Evolutionary conservation across 2,888 invertebrate species (phyloP).

Genomic region (Nebria salina): DNA sequence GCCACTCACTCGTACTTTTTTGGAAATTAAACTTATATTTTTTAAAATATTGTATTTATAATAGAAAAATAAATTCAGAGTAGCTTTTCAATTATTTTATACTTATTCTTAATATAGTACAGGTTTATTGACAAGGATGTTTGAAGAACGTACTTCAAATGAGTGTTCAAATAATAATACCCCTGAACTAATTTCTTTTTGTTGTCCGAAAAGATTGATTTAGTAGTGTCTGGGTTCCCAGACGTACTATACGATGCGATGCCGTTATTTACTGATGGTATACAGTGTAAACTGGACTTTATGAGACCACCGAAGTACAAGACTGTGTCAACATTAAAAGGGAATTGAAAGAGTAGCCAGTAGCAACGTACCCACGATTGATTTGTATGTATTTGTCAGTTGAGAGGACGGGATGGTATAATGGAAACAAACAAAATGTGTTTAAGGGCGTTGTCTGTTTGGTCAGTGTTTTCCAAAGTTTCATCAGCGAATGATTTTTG

Average conservation of each 20-base stretch:
- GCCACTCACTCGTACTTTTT: no score
- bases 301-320: conserved; percentile 14
- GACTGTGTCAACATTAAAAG: conserved; percentile 26
- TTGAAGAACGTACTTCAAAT: neutral
- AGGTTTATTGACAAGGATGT: neutral
- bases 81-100: no score
- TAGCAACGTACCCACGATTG: neutral
- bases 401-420: neutral
- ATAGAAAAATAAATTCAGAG: no score
- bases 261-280: neutral
- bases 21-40: no score
- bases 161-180: neutral
- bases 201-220: neutral
- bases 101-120: neutral
- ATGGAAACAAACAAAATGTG: neutral
- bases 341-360: conserved; percentile 10
- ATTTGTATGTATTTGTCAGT: neutral
- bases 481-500: neutral
- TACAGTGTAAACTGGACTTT: conserved; percentile 17
- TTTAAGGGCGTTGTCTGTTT: neutral
- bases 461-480: neutral
- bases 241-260: neutral
- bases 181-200: neutral
- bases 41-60: no score
- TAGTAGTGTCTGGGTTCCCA: conserved; percentile 8